Evolutionary conservation across 2,113 vertebrate species (phyloP).

Genomic region (Oceanites oceanicus): DNA sequence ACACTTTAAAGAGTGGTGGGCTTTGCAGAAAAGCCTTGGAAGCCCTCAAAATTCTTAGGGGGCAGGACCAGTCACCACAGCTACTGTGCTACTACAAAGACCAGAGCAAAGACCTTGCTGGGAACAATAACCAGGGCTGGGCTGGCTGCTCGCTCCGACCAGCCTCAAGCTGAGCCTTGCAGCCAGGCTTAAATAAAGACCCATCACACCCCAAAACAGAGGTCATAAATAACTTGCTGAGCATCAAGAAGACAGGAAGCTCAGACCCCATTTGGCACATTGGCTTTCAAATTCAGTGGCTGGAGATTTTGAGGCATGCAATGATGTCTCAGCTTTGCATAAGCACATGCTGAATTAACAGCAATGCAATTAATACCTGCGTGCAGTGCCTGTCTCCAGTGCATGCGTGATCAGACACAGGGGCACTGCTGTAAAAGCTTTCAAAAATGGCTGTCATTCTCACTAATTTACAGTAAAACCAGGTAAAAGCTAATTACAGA

Average conservation of each 20-base stretch:
- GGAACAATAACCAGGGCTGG: neutral
- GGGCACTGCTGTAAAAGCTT: neutral
- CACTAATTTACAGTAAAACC: conserved; percentile 22
- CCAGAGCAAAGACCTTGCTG: neutral
- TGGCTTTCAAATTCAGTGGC: conserved; percentile 9
- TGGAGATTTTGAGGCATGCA: neutral
- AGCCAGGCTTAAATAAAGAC: neutral
- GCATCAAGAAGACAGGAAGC: neutral
- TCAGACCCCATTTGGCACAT: neutral
- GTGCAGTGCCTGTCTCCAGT: neutral
- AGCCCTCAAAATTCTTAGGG: neutral
- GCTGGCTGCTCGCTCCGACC: neutral
- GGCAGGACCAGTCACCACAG: neutral
- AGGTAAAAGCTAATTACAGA: neutral
- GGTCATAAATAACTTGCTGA: neutral
- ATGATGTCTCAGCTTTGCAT: neutral
- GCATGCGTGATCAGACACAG: neutral
- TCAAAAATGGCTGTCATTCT: neutral
- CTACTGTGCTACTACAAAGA: neutral
- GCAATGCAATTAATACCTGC: neutral
- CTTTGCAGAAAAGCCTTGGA: neutral
- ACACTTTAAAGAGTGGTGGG: neutral
- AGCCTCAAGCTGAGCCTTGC: neutral
- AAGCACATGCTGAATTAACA: neutral
- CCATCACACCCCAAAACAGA: neutral